Base-by-base conservation (phyloP, 2,888 invertebrate species). In the Terebella lapidaria region DNA sequence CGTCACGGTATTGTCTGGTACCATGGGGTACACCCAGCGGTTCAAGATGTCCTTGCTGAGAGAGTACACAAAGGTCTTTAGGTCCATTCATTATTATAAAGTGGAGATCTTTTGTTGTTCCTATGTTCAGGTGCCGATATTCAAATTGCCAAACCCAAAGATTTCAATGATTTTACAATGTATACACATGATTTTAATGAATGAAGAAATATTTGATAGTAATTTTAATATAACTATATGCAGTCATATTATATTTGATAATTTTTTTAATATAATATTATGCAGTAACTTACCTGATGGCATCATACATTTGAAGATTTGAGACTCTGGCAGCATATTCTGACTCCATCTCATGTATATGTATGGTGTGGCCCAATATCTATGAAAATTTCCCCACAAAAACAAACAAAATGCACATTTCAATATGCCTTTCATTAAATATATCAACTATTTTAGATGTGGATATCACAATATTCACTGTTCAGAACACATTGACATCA, bases 271-370 rank as follows among this genome's bases (percentile, higher is more conserved):
- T n/a, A n/a, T n/a, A n/a, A n/a, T n/a, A n/a, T n/a, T n/a, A n/a
- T n/a, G n/a, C n/a, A 5, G 18, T 4, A 18, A 62, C 66, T 69
- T 75, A 89, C 89, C 88, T 86, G 54, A 90, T 82, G 61, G 85
- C 85, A 81, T 92, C 90, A 82, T 94, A 95, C 72, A 89, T 88
- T 70, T 88, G 86, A 88, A 94, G 90, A 73, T 90, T 91, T 58
- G 88, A 87, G 1, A 93, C 86, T 67, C 89, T 86, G 35, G 90
- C 87, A 18, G 90, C 92, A 84, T 92, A 94, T 67, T 90, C 86
- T 2, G 81, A 55, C 42, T 84, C 84, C 53, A 92, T 77, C 56
- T 89, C 80, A 64, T 88, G 86, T 70, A 89, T 87, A 79, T 94
- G 93, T 56, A 96, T 87, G 26, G 92, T 88, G 71, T 91, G 90